Evolutionary conservation across 2,113 vertebrate species (phyloP).

Genomic region (Gallinago media): DNA sequence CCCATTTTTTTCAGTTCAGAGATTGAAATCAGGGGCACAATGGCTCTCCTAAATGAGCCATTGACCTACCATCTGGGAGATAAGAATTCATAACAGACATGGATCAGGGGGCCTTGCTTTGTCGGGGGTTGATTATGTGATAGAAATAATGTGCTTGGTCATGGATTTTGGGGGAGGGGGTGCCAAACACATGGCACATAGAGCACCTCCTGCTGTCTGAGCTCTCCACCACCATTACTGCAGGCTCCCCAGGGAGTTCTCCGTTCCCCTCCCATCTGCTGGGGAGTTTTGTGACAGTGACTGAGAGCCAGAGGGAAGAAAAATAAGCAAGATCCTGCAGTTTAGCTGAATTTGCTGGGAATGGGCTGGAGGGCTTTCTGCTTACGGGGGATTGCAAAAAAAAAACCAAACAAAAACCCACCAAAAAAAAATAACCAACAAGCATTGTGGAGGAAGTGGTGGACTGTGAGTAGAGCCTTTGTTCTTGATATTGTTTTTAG

Average conservation of each 20-base stretch:
- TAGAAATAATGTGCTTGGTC: neutral
- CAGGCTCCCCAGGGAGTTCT: neutral
- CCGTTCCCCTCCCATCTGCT: neutral
- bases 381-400: neutral
- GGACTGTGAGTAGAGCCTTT: slow-evolving; percentile 45
- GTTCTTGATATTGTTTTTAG: neutral
- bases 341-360: neutral
- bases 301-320: neutral
- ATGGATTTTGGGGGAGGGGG: neutral
- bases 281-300: neutral
- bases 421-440: no score
- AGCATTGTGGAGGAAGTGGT: slow-evolving; percentile 1
- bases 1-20: no score
- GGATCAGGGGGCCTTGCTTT: neutral
- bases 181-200: neutral
- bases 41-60: no score
- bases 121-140: neutral
- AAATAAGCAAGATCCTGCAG: neutral
- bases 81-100: neutral
- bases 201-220: neutral
- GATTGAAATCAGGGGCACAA: no score
- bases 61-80: neutral
- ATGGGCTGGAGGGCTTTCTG: neutral
- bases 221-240: neutral
- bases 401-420: no score